A percentile compares a stretch with the other conserved stretches of the same genome.
phyloP scores from a whole-genome alignment of 2,888 invertebrate species.

The Dryococelus australis region DNA sequence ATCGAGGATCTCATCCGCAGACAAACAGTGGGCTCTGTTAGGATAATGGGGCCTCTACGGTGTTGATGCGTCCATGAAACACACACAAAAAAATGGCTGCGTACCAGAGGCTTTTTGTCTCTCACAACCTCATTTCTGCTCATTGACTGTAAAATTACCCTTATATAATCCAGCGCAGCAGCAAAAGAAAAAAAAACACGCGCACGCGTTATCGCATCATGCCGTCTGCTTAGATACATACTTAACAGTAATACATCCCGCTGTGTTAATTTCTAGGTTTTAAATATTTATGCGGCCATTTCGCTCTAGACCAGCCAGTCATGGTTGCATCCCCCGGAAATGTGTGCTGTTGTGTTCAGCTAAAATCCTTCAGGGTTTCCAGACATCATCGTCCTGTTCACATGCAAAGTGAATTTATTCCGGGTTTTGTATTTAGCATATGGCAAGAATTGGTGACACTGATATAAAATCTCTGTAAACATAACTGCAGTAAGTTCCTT shows the following conservation, averaged over 20 bases:
- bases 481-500: too few relatives aligned
- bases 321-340: too few relatives aligned
- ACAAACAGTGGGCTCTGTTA: background rate
- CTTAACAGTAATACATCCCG: background rate
- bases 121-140: background rate
- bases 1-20: background rate
- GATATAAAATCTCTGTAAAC: too few relatives aligned
- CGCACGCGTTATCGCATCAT: background rate
- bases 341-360: too few relatives aligned
- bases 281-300: constrained; percentile 6
- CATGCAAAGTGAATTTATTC: too few relatives aligned
- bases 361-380: background rate
- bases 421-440: too few relatives aligned
- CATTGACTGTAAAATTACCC: background rate
- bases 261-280: background rate
- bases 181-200: background rate
- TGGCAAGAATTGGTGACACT: too few relatives aligned
- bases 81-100: background rate
- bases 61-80: background rate
- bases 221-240: background rate
- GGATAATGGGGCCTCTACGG: background rate
- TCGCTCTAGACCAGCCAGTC: background rate
- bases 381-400: background rate
- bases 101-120: background rate
- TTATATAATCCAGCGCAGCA: background rate